phyloP scores from a whole-genome alignment of 2,888 invertebrate species.

The Halocaridina rubra region DNA sequence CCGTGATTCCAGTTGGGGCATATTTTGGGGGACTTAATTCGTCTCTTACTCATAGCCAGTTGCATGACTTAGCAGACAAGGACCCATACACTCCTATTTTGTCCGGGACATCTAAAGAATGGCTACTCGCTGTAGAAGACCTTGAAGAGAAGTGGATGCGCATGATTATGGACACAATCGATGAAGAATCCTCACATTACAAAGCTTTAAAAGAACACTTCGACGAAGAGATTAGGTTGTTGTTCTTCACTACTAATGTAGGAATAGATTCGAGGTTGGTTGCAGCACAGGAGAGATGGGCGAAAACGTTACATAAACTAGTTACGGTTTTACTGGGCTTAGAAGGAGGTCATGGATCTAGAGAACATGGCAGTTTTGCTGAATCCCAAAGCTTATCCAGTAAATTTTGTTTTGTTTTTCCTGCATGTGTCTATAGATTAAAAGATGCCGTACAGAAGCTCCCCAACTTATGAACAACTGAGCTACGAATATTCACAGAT shows the following conservation, averaged over 20 bases:
- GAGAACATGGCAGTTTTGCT: too few relatives aligned
- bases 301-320: too few relatives aligned
- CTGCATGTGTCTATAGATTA: too few relatives aligned
- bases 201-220: not conserved
- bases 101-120: not conserved
- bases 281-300: not conserved
- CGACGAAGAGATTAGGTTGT: not conserved
- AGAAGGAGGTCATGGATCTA: too few relatives aligned
- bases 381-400: too few relatives aligned
- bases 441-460: too few relatives aligned
- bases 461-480: too few relatives aligned
- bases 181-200: not conserved
- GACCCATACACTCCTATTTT: not conserved
- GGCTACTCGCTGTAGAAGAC: not conserved
- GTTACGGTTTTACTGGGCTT: too few relatives aligned
- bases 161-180: not conserved
- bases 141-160: not conserved
- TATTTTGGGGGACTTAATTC: not conserved
- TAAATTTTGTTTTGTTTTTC: too few relatives aligned
- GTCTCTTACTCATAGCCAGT: not conserved
- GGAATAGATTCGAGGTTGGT: not conserved
- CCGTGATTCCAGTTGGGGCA: not conserved
- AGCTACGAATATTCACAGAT: too few relatives aligned
- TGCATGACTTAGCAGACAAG: not conserved
- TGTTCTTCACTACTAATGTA: not conserved